Conservation (phyloP, 23 tunicate species). For the Trididemnum clinides region DNA sequence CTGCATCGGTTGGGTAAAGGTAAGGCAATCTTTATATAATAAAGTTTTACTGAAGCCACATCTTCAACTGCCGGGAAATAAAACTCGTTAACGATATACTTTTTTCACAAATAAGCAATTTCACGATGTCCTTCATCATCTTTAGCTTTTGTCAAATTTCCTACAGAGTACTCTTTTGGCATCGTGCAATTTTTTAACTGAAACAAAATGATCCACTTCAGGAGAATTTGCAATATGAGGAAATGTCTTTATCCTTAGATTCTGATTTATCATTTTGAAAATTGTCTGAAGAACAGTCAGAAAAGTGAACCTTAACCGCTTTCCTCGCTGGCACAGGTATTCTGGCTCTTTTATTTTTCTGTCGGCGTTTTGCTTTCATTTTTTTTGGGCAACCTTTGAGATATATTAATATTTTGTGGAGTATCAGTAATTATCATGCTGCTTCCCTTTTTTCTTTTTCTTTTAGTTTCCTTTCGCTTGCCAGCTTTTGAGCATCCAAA, state of each 20-base stretch:
- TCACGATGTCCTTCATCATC: conserved; percentile 1
- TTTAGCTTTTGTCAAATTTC: background rate
- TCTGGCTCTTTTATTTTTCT: background rate
- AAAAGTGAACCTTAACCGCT: no score
- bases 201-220: background rate
- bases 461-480: no score
- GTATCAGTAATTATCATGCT: no score
- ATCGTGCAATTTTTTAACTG: background rate
- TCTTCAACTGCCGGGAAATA: background rate
- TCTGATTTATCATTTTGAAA: no score
- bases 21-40: background rate
- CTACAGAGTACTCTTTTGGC: background rate
- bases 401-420: no score
- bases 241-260: background rate
- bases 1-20: no score
- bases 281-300: no score
- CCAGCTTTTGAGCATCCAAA: no score
- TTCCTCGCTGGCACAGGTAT: background rate
- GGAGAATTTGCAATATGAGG: background rate
- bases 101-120: background rate
- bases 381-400: no score
- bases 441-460: no score
- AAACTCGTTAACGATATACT: background rate
- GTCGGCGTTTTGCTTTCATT: no score
- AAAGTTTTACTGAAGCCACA: background rate